Evolutionary conservation across 2,888 invertebrate genomes (phyloP).

Genomic region (Helleia helle): DNA sequence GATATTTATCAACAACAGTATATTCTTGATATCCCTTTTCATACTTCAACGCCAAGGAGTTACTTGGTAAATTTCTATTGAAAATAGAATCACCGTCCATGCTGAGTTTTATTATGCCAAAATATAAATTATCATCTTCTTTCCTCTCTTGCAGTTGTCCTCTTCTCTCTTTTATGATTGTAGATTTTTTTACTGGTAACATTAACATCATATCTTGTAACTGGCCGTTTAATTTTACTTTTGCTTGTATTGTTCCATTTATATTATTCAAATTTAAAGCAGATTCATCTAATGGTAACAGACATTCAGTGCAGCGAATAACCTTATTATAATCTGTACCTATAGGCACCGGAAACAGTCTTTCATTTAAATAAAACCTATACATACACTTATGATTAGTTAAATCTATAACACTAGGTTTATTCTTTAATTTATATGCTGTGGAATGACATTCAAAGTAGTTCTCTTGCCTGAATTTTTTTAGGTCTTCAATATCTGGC

Average conservation of each 20-base stretch:
- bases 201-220: conserved; percentile 46
- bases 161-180: conserved; percentile 48
- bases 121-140: conserved; percentile 41
- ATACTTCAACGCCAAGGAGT: conserved; percentile 57
- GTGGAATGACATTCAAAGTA: conserved; percentile 77
- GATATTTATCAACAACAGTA: conserved; percentile 24
- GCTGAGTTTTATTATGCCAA: conserved; percentile 51
- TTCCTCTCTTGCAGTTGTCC: conserved; percentile 25
- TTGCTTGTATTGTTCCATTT: conserved; percentile 61
- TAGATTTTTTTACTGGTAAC: conserved; percentile 46
- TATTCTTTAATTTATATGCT: conserved; percentile 38
- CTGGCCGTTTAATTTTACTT: conserved; percentile 41
- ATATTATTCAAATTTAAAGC: conserved; percentile 17
- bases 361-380: conserved; percentile 71
- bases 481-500: conserved; percentile 34
- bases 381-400: conserved; percentile 66
- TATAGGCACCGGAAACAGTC: conserved; percentile 70
- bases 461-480: conserved; percentile 69
- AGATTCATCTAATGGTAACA: conserved; percentile 44
- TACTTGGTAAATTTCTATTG: conserved; percentile 34
- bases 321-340: conserved; percentile 52
- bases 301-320: conserved; percentile 66
- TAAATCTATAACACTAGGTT: conserved; percentile 31
- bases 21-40: conserved; percentile 53
- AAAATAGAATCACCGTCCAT: conserved; percentile 43